These are phyloP conservation scores for Orcinus orca DNA, from an alignment of 2,113 vertebrate genomes.

Conservation along the genomic window DNA sequence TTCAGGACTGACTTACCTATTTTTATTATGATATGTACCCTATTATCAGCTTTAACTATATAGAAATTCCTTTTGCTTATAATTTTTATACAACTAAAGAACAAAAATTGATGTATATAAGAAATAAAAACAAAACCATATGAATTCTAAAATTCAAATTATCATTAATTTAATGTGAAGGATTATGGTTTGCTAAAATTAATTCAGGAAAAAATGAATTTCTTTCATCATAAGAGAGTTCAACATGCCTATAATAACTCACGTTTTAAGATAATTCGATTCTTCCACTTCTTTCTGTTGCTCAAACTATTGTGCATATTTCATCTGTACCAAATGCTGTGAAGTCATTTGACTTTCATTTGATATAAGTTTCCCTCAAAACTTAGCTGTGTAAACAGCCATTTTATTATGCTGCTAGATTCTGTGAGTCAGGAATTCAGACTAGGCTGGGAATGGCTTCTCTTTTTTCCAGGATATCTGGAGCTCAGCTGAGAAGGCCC, in stretches of 20 bases:
- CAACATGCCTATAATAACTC: background rate
- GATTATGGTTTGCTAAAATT: constrained; percentile 22
- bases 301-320: background rate
- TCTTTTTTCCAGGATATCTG: background rate
- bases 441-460: background rate
- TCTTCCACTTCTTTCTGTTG: background rate
- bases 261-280: background rate
- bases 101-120: constrained; percentile 18
- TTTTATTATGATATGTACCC: background rate
- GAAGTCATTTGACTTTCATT: background rate
- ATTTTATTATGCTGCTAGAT: background rate
- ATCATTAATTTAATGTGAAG: background rate
- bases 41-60: constrained; percentile 6
- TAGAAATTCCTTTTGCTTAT: constrained; percentile 6
- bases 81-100: constrained; percentile 23
- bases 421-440: background rate
- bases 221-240: background rate
- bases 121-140: constrained; percentile 27
- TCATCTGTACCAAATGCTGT: background rate
- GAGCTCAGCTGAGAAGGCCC: background rate
- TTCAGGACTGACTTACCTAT: background rate
- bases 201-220: background rate
- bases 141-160: constrained; percentile 12
- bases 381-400: background rate
- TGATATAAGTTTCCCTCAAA: background rate